Percentiles rank a stretch among this genome's conserved stretches.
These are phyloP conservation scores for Aphyosemion australe DNA, from an alignment of 2,113 vertebrate species.

Conservation along the genomic window DNA sequence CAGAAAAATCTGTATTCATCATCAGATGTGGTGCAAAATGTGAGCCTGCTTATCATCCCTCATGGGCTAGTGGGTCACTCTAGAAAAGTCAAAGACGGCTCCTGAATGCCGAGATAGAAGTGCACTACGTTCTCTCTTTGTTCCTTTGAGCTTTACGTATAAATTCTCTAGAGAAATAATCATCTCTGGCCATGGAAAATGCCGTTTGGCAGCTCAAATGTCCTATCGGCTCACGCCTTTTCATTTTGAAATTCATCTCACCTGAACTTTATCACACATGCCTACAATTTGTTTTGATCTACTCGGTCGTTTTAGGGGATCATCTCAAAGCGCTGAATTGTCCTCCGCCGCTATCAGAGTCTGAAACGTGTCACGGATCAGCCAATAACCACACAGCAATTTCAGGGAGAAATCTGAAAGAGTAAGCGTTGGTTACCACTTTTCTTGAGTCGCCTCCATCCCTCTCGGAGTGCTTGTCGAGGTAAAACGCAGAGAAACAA, in stretches of 20 bases:
- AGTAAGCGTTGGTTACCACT: conserved; percentile 3
- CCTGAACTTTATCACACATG: conserved; percentile 35
- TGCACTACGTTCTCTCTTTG: conserved; percentile 4
- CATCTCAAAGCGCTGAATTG: conserved; percentile 35
- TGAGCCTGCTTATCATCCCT: conserved; percentile 68
- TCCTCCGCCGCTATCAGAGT: conserved; percentile 37
- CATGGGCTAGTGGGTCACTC: conserved; percentile 57
- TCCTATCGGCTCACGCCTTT: conserved; percentile 19
- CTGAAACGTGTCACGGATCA: conserved; percentile 18
- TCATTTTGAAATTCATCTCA: conserved; percentile 31
- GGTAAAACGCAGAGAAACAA: conserved; percentile 49
- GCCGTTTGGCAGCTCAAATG: conserved; percentile 16
- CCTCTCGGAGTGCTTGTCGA: conserved; percentile 33
- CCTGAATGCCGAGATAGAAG: conserved; percentile 43
- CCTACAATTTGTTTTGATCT: conserved; percentile 38
- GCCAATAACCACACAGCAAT: conserved; percentile 18
- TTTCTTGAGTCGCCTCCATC: conserved; percentile 44
- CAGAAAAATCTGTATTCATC: conserved; percentile 72
- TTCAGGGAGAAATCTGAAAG: conserved; percentile 44
- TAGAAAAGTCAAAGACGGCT: conserved; percentile 68
- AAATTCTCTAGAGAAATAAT: background rate
- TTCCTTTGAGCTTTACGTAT: background rate
- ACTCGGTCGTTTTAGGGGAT: conserved; percentile 33
- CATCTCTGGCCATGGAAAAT: background rate
- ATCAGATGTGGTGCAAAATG: conserved; percentile 52